These are phyloP conservation scores for Pogonognathellus flavescens DNA, from an alignment of 1,140 invertebrate species.

Conservation along the genomic window DNA sequence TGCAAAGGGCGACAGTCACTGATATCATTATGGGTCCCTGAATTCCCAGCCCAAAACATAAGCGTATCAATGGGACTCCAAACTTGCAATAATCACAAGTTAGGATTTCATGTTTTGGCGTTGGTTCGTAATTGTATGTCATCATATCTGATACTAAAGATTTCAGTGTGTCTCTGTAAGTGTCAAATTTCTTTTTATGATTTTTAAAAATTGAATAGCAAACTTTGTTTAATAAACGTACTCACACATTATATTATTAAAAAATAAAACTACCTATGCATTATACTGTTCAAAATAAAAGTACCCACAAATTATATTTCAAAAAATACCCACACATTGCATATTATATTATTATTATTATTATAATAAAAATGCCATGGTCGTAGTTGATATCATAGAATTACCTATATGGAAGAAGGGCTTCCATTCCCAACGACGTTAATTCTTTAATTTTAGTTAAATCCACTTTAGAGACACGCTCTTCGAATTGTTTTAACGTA, in stretches of 20 bases:
- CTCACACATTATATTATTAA: too few species aligned
- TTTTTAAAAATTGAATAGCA: too few species aligned
- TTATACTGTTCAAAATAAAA: too few species aligned
- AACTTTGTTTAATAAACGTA: too few species aligned
- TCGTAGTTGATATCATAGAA: too few species aligned
- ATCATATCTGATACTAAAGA: not conserved
- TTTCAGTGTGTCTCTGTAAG: not conserved
- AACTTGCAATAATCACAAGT: constrained; percentile 46
- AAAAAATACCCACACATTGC: too few species aligned
- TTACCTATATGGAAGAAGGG: not conserved
- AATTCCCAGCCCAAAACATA: not conserved
- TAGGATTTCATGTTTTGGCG: constrained; percentile 36
- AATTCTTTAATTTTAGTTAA: not conserved
- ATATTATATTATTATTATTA: too few species aligned
- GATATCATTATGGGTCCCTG: not conserved
- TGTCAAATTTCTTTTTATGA: too few species aligned
- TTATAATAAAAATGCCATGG: too few species aligned
- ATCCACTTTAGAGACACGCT: not conserved
- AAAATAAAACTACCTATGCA: too few species aligned
- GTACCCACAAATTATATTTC: too few species aligned
- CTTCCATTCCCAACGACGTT: not conserved
- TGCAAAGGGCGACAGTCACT: constrained; percentile 9
- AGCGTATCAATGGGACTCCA: not conserved
- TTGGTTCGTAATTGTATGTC: not conserved
- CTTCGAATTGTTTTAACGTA: too few species aligned